phyloP scores from a whole-genome alignment of 1,140 invertebrate species.

The Solenopsis invicta region DNA sequence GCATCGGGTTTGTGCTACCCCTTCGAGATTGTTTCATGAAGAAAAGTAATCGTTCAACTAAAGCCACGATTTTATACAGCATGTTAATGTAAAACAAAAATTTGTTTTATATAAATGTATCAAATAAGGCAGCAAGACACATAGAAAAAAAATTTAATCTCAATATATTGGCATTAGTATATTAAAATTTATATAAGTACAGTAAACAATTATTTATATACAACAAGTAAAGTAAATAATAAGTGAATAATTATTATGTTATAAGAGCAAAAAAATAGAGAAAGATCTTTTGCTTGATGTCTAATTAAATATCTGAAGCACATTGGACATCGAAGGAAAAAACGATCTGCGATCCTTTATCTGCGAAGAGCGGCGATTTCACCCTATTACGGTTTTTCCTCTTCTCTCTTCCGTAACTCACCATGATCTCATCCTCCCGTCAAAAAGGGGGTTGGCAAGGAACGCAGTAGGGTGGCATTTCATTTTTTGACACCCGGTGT shows the following conservation, averaged over 20 bases:
- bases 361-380: constrained; percentile 54
- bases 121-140: background rate
- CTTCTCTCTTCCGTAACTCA: constrained; percentile 69
- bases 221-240: too few relatives aligned
- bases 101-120: background rate
- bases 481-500: constrained; percentile 88
- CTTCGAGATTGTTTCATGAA: constrained; percentile 76
- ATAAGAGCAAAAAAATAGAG: background rate
- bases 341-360: constrained; percentile 59
- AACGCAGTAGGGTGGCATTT: constrained; percentile 82
- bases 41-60: constrained; percentile 73
- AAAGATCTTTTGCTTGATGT: constrained; percentile 32
- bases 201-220: too few relatives aligned
- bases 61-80: constrained; percentile 61
- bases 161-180: background rate
- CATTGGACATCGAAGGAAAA: constrained; percentile 27
- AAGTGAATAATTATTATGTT: background rate
- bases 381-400: constrained; percentile 68
- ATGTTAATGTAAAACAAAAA: constrained; percentile 24
- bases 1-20: constrained; percentile 70
- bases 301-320: constrained; percentile 39
- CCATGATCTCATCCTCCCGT: constrained; percentile 71
- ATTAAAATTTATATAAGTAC: background rate
- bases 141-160: background rate
- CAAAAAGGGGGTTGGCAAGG: constrained; percentile 59